Percentiles rank a stretch among this genome's conserved stretches.
These are phyloP conservation scores for Nyleta sp. DNA, from an alignment of 2,888 invertebrate genomes.

Conservation along the genomic window DNA sequence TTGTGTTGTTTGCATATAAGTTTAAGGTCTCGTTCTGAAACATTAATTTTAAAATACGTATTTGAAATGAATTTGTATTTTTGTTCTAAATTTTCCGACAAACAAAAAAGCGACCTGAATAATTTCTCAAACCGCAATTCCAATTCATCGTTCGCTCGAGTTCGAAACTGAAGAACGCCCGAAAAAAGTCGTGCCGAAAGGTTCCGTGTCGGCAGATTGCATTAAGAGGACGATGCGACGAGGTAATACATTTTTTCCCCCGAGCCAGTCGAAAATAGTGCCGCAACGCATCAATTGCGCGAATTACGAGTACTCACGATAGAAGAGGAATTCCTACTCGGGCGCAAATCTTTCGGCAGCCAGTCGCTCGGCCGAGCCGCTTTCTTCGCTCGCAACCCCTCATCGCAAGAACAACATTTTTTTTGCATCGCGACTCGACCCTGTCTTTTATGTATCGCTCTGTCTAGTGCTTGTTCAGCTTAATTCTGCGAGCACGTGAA, in stretches of 20 bases:
- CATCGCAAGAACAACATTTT: conserved; percentile 46
- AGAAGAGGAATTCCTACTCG: conserved; percentile 50
- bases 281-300: conserved; percentile 68
- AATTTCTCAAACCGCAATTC: no score
- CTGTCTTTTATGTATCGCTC: conserved; percentile 53
- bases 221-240: conserved; percentile 50
- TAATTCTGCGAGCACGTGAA: conserved; percentile 46
- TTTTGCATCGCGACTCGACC: conserved; percentile 45
- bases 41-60: no score
- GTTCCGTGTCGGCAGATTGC: no score
- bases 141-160: no score
- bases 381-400: conserved; percentile 42
- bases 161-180: no score
- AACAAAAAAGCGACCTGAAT: no score
- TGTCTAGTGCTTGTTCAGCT: conserved; percentile 57
- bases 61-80: no score
- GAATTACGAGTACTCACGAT: conserved; percentile 66
- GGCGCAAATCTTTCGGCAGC: conserved; percentile 54
- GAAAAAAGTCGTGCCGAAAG: no score
- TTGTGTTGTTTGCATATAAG: no score
- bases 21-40: no score
- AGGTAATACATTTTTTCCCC: conserved; percentile 52
- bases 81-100: no score
- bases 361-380: conserved; percentile 37
- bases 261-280: conserved; percentile 55